These are phyloP conservation scores for Metaphire vulgaris DNA, from an alignment of 1,140 invertebrate genomes.

Conservation along the genomic window DNA sequence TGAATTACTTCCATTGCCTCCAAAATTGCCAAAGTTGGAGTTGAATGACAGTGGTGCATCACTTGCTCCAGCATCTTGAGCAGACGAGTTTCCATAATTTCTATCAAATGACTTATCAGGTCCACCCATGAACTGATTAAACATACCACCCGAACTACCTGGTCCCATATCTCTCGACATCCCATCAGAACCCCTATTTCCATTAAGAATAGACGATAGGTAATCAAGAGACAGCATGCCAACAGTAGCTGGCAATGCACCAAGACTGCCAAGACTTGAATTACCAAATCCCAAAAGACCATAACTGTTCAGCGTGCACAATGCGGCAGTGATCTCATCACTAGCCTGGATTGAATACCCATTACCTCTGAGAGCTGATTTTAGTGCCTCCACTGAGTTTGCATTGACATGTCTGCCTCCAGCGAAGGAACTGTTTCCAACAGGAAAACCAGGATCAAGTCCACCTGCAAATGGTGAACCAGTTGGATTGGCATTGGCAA, in stretches of 20 bases:
- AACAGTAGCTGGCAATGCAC: no score
- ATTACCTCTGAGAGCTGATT: neutral
- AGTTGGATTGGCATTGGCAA: slow-evolving; percentile 56
- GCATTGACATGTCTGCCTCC: neutral
- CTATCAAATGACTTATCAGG: no score
- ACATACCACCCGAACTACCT: no score
- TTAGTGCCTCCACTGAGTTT: neutral
- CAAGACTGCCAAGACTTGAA: no score
- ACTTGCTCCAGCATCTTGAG: no score
- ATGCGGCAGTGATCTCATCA: neutral
- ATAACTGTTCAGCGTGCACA: neutral
- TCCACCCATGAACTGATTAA: no score
- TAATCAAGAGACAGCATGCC: no score
- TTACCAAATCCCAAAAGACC: no score
- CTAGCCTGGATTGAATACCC: neutral
- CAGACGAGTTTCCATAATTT: no score
- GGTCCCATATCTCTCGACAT: no score
- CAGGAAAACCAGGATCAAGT: neutral
- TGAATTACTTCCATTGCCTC: neutral
- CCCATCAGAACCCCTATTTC: no score
- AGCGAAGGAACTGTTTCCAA: neutral
- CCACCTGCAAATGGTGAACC: neutral
- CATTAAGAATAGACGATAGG: no score
- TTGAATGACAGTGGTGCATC: neutral
- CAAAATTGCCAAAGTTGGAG: neutral